Percentiles rank a stretch among this genome's conserved stretches.
Evolutionary conservation across 2,113 vertebrate genomes (phyloP).

Genomic region (Nyctereutes procyonoides): DNA sequence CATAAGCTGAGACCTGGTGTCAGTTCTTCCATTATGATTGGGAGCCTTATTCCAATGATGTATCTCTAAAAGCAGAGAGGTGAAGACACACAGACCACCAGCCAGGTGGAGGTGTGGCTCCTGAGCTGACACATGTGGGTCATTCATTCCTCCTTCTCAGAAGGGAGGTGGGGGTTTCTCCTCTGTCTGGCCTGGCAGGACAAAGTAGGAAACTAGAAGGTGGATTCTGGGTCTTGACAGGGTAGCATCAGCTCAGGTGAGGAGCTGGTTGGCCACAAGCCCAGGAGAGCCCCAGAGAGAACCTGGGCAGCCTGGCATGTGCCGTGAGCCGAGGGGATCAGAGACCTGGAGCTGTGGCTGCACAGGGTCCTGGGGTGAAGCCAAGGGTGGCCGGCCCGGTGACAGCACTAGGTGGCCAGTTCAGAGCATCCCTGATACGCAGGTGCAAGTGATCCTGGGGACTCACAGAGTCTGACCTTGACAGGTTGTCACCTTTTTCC

Average conservation of each 20-base stretch:
- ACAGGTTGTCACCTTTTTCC: neutral
- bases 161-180: too few species aligned
- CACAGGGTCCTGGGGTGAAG: neutral
- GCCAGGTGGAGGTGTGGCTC: too few species aligned
- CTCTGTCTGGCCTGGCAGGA: rapidly evolving
- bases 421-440: neutral
- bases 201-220: neutral
- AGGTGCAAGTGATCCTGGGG: neutral
- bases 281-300: rapidly evolving
- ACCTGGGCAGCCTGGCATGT: rapidly evolving
- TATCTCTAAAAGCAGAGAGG: neutral
- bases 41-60: rapidly evolving
- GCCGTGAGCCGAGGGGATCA: rapidly evolving
- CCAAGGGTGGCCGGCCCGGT: rapidly evolving
- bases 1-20: too few species aligned
- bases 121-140: too few species aligned
- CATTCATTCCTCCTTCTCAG: too few species aligned
- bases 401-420: rapidly evolving
- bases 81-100: rapidly evolving
- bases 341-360: rapidly evolving
- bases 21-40: rapidly evolving
- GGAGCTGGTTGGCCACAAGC: rapidly evolving
- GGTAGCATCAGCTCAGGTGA: rapidly evolving
- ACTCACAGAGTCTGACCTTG: too few species aligned
- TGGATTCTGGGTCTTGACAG: neutral